phyloP scores from a whole-genome alignment of 2,113 vertebrate genomes.

The Cyprinodon tularosa region DNA sequence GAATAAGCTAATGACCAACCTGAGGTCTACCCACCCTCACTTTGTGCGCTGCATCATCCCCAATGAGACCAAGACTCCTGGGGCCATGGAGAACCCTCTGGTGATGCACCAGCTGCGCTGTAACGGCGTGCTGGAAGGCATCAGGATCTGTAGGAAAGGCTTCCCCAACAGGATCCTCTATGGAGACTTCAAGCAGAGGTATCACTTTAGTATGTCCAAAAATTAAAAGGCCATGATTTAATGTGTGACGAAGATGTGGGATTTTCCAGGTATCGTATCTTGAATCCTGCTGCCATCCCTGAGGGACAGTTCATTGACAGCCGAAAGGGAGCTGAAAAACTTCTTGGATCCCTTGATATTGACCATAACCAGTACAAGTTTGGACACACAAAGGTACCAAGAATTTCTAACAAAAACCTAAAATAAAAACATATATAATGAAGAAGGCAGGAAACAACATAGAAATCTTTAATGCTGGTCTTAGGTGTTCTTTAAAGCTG shows the following conservation, averaged over 20 bases:
- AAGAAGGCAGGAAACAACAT: not conserved
- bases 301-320: slow-evolving; percentile 93
- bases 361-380: slow-evolving; percentile 88
- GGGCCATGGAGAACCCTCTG: slow-evolving; percentile 90
- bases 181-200: slow-evolving; percentile 89
- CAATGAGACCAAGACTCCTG: slow-evolving; percentile 91
- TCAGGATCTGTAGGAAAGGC: slow-evolving; percentile 91
- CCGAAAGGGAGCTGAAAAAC: slow-evolving; percentile 84
- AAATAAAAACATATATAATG: not conserved
- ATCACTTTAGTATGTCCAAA: not conserved
- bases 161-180: slow-evolving; percentile 91
- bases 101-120: slow-evolving; percentile 98
- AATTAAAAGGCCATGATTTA: not conserved
- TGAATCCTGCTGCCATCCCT: slow-evolving; percentile 66
- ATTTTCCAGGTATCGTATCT: slow-evolving; percentile 75
- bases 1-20: slow-evolving; percentile 94
- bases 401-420: not conserved
- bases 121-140: slow-evolving; percentile 93
- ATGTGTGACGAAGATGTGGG: not conserved
- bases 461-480: not conserved
- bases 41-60: slow-evolving; percentile 95
- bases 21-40: slow-evolving; percentile 92
- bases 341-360: slow-evolving; percentile 83
- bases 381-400: slow-evolving; percentile 86
- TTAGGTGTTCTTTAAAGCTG: slow-evolving; percentile 85